These are phyloP conservation scores for Aphelenchoides bicaudatus DNA, from an alignment of 2,888 invertebrate genomes.

Conservation along the genomic window DNA sequence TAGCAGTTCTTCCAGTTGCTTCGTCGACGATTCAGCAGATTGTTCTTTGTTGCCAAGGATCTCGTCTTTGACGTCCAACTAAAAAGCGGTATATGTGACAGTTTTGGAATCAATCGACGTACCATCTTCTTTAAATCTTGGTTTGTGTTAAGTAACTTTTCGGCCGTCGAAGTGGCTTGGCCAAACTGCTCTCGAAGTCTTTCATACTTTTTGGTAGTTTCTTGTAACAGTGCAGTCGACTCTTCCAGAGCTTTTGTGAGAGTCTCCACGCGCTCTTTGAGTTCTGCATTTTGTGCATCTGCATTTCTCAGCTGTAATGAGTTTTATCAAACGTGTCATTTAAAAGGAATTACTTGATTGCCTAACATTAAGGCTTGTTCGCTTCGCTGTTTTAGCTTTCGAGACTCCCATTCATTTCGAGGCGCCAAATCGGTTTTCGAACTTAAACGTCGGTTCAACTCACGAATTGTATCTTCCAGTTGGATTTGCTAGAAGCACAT, in stretches of 20 bases:
- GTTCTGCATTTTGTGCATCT: conserved; percentile 49
- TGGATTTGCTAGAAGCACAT: conserved; percentile 44
- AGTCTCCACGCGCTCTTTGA: conserved; percentile 45
- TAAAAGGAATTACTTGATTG: no score
- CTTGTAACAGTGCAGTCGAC: conserved; percentile 51
- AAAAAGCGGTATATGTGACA: no score
- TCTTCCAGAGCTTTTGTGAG: conserved; percentile 47
- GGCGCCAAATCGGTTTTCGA: conserved; percentile 44
- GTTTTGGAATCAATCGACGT: no score
- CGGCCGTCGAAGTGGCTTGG: conserved; percentile 31
- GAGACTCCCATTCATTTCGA: conserved; percentile 49
- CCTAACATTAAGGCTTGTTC: conserved; percentile 55
- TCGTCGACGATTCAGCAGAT: conserved; percentile 18
- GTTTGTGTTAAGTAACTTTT: conserved; percentile 35
- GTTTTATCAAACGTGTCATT: no score
- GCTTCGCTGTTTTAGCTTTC: conserved; percentile 50
- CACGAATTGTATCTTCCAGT: conserved; percentile 55
- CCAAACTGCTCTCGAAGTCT: conserved; percentile 32
- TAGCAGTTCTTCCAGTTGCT: conserved; percentile 23
- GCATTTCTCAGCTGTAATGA: conserved; percentile 53
- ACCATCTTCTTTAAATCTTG: conserved; percentile 19
- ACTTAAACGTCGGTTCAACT: conserved; percentile 47
- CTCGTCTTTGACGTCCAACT: conserved; percentile 16
- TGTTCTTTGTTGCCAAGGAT: conserved; percentile 5
- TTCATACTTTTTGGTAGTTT: conserved; percentile 41